phyloP scores from a whole-genome alignment of 1,140 invertebrate genomes.

The Ylistrum balloti region DNA sequence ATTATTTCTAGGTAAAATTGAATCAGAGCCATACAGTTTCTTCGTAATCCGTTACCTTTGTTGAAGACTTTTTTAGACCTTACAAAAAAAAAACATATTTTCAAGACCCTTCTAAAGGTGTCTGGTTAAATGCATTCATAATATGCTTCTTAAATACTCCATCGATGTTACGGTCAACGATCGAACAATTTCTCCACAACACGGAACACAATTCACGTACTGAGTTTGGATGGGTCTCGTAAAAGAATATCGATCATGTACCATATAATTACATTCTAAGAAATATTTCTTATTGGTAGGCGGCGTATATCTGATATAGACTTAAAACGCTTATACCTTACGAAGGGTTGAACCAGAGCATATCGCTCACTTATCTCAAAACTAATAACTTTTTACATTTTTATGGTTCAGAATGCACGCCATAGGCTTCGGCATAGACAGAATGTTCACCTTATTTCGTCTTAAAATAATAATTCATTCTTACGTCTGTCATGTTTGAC shows the following conservation, averaged over 20 bases:
- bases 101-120: no score
- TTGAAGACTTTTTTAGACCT: no score
- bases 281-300: neutral
- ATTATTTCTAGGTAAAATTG: neutral
- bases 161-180: no score
- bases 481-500: neutral
- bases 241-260: neutral
- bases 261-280: neutral
- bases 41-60: neutral
- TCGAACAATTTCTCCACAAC: neutral
- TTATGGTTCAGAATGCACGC: neutral
- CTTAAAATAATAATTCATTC: neutral
- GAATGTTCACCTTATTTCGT: neutral
- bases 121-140: no score
- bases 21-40: neutral
- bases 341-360: neutral
- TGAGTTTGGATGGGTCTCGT: neutral
- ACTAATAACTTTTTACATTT: neutral
- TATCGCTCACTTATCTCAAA: neutral
- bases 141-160: no score
- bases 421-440: neutral
- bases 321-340: neutral
- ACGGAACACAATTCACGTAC: neutral
- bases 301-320: neutral
- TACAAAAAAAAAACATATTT: no score